Percentiles rank a stretch among this genome's conserved stretches.
phyloP scores from a whole-genome alignment of 2,113 vertebrate species.

The Hydrochoerus hydrochaeris region DNA sequence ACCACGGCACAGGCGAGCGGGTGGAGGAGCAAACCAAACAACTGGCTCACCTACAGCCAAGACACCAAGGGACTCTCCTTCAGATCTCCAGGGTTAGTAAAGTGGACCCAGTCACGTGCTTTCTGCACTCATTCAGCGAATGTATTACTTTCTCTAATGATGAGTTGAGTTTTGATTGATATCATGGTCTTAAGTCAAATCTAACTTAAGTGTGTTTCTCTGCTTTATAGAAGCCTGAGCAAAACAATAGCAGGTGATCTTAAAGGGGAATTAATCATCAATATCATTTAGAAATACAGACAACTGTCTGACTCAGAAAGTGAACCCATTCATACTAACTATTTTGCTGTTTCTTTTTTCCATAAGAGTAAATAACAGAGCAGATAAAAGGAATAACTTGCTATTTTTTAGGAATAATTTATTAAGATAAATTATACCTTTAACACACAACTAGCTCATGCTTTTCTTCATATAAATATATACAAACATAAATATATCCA shows the following conservation, averaged over 20 bases:
- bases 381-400: neutral
- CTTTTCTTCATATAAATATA: neutral
- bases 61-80: slow-evolving; percentile 22
- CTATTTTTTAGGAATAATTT: neutral
- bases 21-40: slow-evolving; percentile 8
- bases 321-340: neutral
- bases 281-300: slow-evolving; percentile 59
- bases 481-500: too few species aligned
- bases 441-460: neutral
- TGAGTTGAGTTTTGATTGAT: slow-evolving; percentile 63
- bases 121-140: slow-evolving; percentile 64
- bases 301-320: neutral
- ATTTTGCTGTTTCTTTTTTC: slow-evolving; percentile 25
- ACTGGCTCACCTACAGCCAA: neutral
- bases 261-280: slow-evolving; percentile 66
- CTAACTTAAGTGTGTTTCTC: slow-evolving; percentile 64
- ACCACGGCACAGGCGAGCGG: neutral
- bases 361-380: neutral
- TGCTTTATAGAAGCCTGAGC: slow-evolving; percentile 31
- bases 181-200: slow-evolving; percentile 67
- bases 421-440: neutral
- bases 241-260: slow-evolving; percentile 59
- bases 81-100: slow-evolving; percentile 28
- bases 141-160: slow-evolving; percentile 57
- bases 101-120: slow-evolving; percentile 9